Evolutionary conservation across 2,797 vertebrate species (phyloP).

Genomic region (Xenopus petersii): DNA sequence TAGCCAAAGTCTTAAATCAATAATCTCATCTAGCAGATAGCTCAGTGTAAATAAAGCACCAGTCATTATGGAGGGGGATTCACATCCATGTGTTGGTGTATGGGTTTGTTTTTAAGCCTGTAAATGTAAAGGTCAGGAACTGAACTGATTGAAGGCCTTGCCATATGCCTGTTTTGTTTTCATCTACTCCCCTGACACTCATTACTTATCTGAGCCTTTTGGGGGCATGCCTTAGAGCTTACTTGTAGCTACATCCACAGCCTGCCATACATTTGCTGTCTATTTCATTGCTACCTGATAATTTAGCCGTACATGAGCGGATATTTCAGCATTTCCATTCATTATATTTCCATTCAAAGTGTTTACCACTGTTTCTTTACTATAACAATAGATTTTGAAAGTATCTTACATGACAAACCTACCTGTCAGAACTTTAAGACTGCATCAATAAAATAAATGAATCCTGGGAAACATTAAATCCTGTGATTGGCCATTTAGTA

Average conservation of each 20-base stretch:
- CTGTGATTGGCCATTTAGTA: no score
- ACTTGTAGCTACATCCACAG: background rate
- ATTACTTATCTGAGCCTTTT: conserved; percentile 8
- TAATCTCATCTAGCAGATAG: background rate
- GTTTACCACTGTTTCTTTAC: no score
- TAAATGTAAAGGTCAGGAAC: conserved; percentile 11
- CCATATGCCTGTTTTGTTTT: conserved; percentile 19
- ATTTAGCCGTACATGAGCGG: no score
- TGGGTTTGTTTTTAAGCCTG: conserved; percentile 11
- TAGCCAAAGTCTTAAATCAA: background rate
- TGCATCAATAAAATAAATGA: no score
- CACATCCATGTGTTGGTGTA: background rate
- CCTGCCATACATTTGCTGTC: background rate
- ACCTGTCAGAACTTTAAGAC: no score
- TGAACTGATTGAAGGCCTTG: conserved; percentile 9
- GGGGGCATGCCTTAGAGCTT: background rate
- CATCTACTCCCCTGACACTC: conserved; percentile 17
- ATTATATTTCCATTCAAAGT: no score
- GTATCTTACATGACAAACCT: no score
- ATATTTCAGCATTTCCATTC: no score
- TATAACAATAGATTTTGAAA: no score
- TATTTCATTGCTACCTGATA: background rate
- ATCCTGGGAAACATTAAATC: no score
- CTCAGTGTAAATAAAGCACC: background rate
- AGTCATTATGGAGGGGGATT: background rate